Conservation (phyloP, 2,113 vertebrate genomes). For the Ailurus styani region DNA sequence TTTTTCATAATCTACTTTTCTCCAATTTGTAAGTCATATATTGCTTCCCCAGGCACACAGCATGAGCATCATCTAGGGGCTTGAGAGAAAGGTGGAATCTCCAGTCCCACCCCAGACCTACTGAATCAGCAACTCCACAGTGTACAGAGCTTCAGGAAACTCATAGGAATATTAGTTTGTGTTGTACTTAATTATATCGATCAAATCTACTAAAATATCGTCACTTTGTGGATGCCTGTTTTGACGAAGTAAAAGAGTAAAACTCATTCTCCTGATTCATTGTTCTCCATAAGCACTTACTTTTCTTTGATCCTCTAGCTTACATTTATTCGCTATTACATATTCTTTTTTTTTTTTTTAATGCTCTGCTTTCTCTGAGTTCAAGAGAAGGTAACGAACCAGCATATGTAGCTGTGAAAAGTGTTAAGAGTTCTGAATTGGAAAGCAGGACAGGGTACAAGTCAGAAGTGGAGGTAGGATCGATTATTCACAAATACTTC, state of each 20-base stretch:
- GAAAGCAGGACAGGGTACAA: not conserved
- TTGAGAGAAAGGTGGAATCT: not conserved
- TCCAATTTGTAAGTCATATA: not conserved
- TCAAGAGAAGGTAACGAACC: not conserved
- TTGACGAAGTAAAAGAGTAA: not conserved
- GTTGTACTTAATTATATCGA: not conserved
- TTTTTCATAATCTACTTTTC: not conserved
- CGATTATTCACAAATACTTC: not conserved
- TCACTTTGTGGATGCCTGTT: not conserved
- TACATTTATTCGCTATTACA: not conserved
- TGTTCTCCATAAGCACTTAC: not conserved
- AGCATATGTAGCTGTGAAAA: not conserved
- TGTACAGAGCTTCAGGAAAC: not conserved
- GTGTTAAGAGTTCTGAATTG: not conserved
- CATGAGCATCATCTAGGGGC: accelerated
- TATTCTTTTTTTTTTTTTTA: not conserved
- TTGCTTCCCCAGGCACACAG: not conserved
- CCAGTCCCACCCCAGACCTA: not conserved
- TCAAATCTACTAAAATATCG: not conserved
- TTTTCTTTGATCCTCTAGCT: not conserved
- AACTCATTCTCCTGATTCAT: not conserved
- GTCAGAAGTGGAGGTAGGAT: not conserved
- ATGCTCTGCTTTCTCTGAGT: not conserved
- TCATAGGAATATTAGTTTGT: not conserved
- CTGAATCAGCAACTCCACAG: not conserved